phyloP scores from a whole-genome alignment of 2,113 vertebrate genomes.

The Echinops telfairi region DNA sequence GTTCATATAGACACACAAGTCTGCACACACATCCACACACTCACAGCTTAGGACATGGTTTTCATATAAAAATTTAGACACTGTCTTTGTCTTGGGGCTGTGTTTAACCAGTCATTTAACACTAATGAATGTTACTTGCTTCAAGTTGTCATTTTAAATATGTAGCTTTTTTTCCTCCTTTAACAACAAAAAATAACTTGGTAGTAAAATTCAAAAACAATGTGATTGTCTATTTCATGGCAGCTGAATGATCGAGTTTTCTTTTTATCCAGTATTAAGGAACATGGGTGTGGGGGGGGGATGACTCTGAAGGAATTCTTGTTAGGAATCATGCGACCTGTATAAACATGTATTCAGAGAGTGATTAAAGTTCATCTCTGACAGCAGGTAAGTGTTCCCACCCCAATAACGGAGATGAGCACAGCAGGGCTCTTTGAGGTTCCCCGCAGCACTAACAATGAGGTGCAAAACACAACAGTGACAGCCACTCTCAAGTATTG shows the following conservation, averaged over 20 bases:
- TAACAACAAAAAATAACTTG: constrained; percentile 22
- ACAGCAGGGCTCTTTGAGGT: too few species aligned
- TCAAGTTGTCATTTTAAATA: constrained; percentile 55
- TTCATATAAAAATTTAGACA: constrained; percentile 19
- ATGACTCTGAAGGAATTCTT: neutral
- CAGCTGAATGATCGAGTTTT: constrained; percentile 3
- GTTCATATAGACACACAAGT: neutral
- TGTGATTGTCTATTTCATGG: constrained; percentile 12
- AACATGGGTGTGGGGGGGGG: constrained; percentile 11
- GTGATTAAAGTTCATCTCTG: too few species aligned
- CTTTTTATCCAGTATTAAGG: neutral
- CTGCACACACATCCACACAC: neutral
- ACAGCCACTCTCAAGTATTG: neutral
- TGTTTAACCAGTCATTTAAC: neutral
- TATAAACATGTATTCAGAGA: neutral
- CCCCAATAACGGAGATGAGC: too few species aligned
- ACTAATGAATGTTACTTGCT: constrained; percentile 8
- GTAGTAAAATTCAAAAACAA: constrained; percentile 37
- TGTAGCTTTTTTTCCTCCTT: neutral
- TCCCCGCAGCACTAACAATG: too few species aligned
- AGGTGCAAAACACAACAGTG: neutral
- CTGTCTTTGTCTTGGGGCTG: neutral
- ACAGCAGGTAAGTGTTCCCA: too few species aligned
- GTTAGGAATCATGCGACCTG: neutral
- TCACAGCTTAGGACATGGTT: neutral